Conservation (phyloP, 2,797 vertebrate species). For the Heterohyrax brucei region DNA sequence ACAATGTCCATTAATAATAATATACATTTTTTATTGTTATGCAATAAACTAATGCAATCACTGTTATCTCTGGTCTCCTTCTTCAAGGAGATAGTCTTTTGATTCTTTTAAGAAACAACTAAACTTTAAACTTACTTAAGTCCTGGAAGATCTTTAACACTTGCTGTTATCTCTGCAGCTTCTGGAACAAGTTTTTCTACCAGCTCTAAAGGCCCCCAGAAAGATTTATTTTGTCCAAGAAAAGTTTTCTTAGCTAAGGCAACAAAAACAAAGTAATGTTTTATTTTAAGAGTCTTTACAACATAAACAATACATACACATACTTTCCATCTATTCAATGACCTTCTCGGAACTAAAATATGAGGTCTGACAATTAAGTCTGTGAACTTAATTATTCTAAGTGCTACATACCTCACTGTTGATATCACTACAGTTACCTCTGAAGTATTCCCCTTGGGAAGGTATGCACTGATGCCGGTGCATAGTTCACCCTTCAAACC, state of each 20-base stretch:
- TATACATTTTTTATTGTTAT: neutral
- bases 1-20: neutral
- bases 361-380: no score
- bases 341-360: neutral
- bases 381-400: no score
- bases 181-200: constrained; percentile 99
- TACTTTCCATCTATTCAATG: neutral
- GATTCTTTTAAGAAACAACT: constrained; percentile 17
- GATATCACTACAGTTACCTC: no score
- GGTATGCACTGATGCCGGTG: no score
- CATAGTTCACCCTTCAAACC: no score
- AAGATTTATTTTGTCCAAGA: constrained; percentile 99
- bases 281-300: constrained; percentile 65
- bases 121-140: constrained; percentile 94
- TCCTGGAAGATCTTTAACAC: constrained; percentile 98
- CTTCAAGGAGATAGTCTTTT: neutral
- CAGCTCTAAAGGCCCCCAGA: constrained; percentile 98
- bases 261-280: constrained; percentile 69
- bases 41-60: neutral
- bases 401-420: no score
- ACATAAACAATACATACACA: neutral
- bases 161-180: constrained; percentile 98
- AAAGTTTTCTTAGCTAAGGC: constrained; percentile 98
- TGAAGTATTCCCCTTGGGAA: no score
- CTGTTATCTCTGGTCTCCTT: neutral